Evolutionary conservation across 2,888 invertebrate genomes (phyloP).

Genomic region (Orthosia cruda): DNA sequence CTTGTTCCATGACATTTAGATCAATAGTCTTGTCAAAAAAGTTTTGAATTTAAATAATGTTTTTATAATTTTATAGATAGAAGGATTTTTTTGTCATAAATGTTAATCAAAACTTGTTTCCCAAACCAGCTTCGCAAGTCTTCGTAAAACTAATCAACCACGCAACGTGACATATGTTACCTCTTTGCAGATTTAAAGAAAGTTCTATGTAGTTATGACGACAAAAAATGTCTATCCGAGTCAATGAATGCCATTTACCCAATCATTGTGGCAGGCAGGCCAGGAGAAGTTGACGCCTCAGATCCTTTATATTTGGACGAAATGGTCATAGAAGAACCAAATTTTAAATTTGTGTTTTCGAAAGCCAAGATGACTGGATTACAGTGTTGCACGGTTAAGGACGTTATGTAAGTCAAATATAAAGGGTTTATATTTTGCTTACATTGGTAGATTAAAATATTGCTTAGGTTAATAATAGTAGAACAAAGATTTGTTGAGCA

Average conservation of each 20-base stretch:
- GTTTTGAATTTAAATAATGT: background rate
- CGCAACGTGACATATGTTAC: background rate
- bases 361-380: conserved; percentile 55
- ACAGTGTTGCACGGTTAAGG: conserved; percentile 45
- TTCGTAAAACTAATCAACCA: background rate
- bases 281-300: conserved; percentile 63
- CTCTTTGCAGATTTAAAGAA: conserved; percentile 39
- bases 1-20: no score
- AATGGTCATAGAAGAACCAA: conserved; percentile 41
- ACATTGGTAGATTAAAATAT: background rate
- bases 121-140: background rate
- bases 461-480: background rate
- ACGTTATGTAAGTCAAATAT: conserved; percentile 44
- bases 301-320: conserved; percentile 70
- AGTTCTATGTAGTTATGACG: conserved; percentile 65
- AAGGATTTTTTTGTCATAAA: conserved; percentile 1
- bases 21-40: background rate
- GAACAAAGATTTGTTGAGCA: background rate
- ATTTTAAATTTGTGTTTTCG: conserved; percentile 38
- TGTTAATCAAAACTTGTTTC: background rate
- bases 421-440: background rate
- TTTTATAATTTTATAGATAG: background rate
- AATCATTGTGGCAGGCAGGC: conserved; percentile 60
- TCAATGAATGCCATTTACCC: conserved; percentile 32
- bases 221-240: conserved; percentile 54